phyloP scores from a whole-genome alignment of 2,113 vertebrate species.

The Leucopsar rothschildi region DNA sequence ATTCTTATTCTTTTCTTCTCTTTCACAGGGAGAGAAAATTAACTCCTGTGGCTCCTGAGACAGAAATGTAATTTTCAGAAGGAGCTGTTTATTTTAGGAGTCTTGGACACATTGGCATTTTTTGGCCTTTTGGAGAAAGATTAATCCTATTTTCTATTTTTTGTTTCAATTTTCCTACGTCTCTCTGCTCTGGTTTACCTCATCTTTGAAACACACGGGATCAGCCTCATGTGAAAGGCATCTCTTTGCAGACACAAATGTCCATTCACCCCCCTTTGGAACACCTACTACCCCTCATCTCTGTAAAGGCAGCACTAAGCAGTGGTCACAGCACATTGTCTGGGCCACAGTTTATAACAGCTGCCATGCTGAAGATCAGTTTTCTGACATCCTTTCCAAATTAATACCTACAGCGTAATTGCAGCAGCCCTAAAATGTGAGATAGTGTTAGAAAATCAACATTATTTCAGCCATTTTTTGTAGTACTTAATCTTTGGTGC shows the following conservation, averaged over 20 bases:
- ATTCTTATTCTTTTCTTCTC: background rate
- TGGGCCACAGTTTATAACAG: background rate
- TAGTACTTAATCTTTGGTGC: background rate
- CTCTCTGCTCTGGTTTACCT: background rate
- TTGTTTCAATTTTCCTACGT: background rate
- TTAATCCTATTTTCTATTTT: background rate
- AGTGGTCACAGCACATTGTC: background rate
- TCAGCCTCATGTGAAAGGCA: background rate
- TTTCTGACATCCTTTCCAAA: background rate
- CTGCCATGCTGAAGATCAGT: background rate
- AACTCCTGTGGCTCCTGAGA: background rate
- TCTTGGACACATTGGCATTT: background rate
- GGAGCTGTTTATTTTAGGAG: background rate
- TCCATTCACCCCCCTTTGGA: background rate
- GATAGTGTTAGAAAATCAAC: background rate
- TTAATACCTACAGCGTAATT: background rate
- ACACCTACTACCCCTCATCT: background rate
- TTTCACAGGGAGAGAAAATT: background rate
- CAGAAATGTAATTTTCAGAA: background rate
- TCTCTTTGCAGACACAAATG: background rate
- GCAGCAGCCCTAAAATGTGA: background rate
- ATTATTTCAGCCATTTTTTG: background rate
- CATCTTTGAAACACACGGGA: background rate
- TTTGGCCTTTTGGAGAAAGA: background rate
- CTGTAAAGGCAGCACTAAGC: background rate